Conservation (phyloP, 1,140 invertebrate species). For the Vanessa tameamea region DNA sequence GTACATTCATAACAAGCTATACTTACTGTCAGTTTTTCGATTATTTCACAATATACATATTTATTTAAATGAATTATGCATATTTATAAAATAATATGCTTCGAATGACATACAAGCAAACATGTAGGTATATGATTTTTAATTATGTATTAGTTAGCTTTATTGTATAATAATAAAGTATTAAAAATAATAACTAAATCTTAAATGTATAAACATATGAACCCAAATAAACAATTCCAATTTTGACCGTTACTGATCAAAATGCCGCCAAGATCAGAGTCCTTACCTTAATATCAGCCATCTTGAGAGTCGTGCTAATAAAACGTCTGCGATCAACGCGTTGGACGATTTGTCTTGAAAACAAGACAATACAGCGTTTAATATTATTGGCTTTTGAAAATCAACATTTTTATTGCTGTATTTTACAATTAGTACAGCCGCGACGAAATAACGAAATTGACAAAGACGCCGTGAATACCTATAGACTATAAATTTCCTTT, state of each 20-base stretch:
- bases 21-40: not conserved
- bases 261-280: constrained; percentile 70
- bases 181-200: not conserved
- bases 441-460: constrained; percentile 64
- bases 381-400: constrained; percentile 49
- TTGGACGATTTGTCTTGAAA: constrained; percentile 53
- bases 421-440: constrained; percentile 50
- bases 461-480: constrained; percentile 54
- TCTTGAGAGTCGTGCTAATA: constrained; percentile 63
- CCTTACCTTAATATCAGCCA: constrained; percentile 79
- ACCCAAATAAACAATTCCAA: constrained; percentile 52
- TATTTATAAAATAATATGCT: not conserved
- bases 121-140: too few species aligned
- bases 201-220: constrained; percentile 28
- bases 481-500: constrained; percentile 33
- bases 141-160: not conserved
- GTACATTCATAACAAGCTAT: too few species aligned
- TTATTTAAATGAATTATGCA: not conserved
- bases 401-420: constrained; percentile 64
- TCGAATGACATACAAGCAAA: not conserved
- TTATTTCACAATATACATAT: not conserved
- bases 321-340: constrained; percentile 68
- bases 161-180: not conserved
- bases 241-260: constrained; percentile 72
- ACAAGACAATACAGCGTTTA: constrained; percentile 53